Evolutionary conservation across 2,888 invertebrate genomes (phyloP), one percentile per base, ranked within the genome.

Genomic region (Diabrotica balteata): DNA sequence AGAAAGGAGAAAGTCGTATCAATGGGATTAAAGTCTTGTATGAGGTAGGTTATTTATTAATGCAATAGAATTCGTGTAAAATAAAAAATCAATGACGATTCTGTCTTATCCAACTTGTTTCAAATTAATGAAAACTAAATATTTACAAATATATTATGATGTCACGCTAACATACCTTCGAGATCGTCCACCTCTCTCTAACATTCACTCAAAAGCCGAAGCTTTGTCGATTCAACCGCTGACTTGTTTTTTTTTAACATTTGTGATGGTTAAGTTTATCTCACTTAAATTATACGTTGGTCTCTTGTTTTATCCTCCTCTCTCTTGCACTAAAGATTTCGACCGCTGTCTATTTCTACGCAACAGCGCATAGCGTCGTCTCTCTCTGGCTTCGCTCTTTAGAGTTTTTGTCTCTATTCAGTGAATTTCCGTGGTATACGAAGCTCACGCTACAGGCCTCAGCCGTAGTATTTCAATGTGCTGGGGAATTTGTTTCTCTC

Each of bases 221-320:
- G 61, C 63, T 51, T 64, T 58, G 65, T 67, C 64, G 71, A 59
- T 62, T 17, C 45, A 47, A 54, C 62, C 52, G 63, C 64, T 64
- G 63, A 73, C 71, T 72, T 74, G 69, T 74, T 77, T 77, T 54
- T 75, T 77, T 72, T 74, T 72, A 75, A 75, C 76, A 76, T 76
- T 77, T 76, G 77, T 77, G 76, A 75, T 76, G 73, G 73, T 73
- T 74, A 69, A 75, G 75, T 75, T 73, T 66, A 67, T 77, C 77
- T 75, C 76, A 71, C 74, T 76, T 73, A 77, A 77, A 78, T 77
- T 76, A 78, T 74, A 77, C 74, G 76, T 73, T 75, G 69, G 72
- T 76, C 78, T 75, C 74, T 75, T 75, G 71, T 72, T 73, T 70
- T 73, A 51, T 63, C 17, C 59, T 58, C 59, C 46, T 75, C 75